A percentile compares a stretch with the other conserved stretches of the same genome.
phyloP scores from a whole-genome alignment of 2,113 vertebrate species.

The Phocoena sinus region DNA sequence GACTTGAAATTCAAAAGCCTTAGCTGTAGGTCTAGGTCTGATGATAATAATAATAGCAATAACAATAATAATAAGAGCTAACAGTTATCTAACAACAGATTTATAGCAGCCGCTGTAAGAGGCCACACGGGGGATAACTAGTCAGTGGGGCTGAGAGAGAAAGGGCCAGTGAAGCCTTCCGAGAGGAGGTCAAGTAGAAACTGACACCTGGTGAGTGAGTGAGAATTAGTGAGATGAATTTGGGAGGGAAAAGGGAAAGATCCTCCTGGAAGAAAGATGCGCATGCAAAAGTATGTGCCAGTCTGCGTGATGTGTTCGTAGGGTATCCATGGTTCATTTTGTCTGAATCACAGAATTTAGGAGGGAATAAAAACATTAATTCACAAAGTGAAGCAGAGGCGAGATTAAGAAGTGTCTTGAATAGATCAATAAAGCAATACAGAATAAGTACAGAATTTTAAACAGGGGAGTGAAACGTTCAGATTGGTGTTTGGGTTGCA shows the following conservation, averaged over 20 bases:
- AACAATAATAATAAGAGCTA: neutral
- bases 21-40: neutral
- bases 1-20: neutral
- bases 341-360: neutral
- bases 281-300: neutral
- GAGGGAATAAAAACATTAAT: neutral
- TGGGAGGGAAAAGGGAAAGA: neutral
- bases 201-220: neutral
- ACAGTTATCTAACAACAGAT: neutral
- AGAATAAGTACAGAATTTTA: neutral
- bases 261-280: neutral
- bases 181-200: neutral
- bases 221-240: neutral
- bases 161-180: neutral
- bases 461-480: neutral
- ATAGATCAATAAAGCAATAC: neutral
- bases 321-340: neutral
- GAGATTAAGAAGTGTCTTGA: neutral
- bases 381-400: neutral
- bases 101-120: neutral
- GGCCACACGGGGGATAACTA: neutral
- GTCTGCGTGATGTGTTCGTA: neutral
- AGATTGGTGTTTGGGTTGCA: neutral
- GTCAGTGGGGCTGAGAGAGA: neutral
- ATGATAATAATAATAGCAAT: neutral